Conservation (phyloP, 2,888 invertebrate genomes). For the Oscheius sp. region DNA sequence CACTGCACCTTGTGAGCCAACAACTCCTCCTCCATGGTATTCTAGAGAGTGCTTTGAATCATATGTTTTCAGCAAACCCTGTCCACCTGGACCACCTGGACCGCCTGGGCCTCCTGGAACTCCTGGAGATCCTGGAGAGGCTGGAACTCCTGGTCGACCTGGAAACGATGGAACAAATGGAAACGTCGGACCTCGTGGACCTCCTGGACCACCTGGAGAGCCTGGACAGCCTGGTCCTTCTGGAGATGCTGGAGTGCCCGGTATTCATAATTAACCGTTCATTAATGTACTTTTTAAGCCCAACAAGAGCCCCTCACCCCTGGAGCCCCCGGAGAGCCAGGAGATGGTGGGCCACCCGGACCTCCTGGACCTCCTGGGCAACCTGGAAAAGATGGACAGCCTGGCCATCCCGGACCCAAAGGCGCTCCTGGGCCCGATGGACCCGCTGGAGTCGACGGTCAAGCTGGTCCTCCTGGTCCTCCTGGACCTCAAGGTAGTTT, state of each 20-base stretch:
- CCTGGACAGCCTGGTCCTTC: conserved; percentile 30
- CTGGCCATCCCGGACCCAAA: conserved; percentile 51
- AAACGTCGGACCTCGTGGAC: conserved; percentile 41
- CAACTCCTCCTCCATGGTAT: conserved; percentile 66
- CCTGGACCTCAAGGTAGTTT: conserved; percentile 46
- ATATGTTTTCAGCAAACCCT: conserved; percentile 63
- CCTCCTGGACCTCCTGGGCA: no score
- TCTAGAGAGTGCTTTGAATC: no score
- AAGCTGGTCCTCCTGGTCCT: conserved; percentile 54
- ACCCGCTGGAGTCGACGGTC: conserved; percentile 55
- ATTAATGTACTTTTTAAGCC: conserved; percentile 25
- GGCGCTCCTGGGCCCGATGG: conserved; percentile 60
- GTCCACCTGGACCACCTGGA: conserved; percentile 61
- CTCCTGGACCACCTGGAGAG: conserved; percentile 23
- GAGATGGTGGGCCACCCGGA: conserved; percentile 54
- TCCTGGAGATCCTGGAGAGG: conserved; percentile 28
- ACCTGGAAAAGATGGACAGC: conserved; percentile 27
- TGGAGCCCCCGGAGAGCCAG: conserved; percentile 58
- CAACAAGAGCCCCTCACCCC: conserved; percentile 49
- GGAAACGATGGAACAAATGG: conserved; percentile 62
- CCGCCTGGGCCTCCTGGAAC: conserved; percentile 45
- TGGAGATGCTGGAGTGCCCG: conserved; percentile 50
- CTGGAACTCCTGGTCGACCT: conserved; percentile 32
- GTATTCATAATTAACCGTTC: conserved; percentile 32
- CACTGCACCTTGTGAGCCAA: conserved; percentile 66